Percentiles rank a stretch among this genome's conserved stretches.
These are phyloP conservation scores for Steatocranus sp. DNA, from an alignment of 2,797 vertebrate genomes.

Conservation along the genomic window DNA sequence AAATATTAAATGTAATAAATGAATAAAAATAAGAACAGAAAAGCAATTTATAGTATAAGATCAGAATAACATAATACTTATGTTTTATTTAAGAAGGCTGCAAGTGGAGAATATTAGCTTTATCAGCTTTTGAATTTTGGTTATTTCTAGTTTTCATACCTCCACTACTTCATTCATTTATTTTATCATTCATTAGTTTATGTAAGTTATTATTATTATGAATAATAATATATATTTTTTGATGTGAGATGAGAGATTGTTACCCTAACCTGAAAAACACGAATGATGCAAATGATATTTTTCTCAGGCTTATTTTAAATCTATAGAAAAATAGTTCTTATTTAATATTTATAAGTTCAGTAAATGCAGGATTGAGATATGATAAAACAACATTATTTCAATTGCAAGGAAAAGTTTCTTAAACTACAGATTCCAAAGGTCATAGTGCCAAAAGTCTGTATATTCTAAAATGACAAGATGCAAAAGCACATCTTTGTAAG, in stretches of 20 bases:
- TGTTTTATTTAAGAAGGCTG: background rate
- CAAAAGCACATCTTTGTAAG: accelerated
- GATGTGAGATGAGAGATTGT: background rate
- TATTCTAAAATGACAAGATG: accelerated
- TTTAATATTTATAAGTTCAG: background rate
- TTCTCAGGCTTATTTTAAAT: accelerated
- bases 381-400: background rate
- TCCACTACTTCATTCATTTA: background rate
- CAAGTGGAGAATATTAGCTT: background rate
- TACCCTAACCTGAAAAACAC: background rate
- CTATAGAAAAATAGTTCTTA: background rate
- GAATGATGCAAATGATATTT: accelerated
- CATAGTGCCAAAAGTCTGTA: accelerated
- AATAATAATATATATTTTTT: background rate
- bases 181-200: background rate
- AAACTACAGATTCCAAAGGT: background rate
- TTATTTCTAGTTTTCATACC: background rate
- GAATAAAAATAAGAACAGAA: background rate
- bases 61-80: background rate
- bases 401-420: accelerated
- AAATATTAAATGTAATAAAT: background rate
- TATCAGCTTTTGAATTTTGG: background rate
- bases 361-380: background rate
- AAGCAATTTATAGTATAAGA: background rate
- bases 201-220: background rate